Percentiles rank a stretch among this genome's conserved stretches.
These are phyloP conservation scores for Muntiacus reevesi DNA, from an alignment of 2,113 vertebrate species.

Conservation along the genomic window DNA sequence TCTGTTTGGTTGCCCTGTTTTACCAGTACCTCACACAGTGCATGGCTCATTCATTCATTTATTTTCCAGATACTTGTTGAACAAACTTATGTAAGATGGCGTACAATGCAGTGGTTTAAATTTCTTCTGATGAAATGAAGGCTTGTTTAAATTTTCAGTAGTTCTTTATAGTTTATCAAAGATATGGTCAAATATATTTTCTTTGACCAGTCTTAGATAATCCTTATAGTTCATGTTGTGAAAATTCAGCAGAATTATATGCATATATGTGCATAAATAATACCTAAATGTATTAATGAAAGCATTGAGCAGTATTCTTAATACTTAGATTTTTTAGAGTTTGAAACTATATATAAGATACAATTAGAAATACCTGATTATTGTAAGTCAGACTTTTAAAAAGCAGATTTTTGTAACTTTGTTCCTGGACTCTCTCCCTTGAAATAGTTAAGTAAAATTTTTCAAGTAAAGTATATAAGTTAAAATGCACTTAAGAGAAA, in stretches of 20 bases:
- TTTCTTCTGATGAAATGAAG: conserved; percentile 27
- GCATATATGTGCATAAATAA: neutral
- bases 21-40: neutral
- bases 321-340: neutral
- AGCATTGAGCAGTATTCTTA: neutral
- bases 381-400: neutral
- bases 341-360: neutral
- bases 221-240: neutral
- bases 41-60: neutral
- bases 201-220: neutral
- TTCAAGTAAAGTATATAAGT: neutral
- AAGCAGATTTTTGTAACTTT: conserved; percentile 19
- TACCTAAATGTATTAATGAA: neutral
- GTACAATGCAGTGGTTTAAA: neutral
- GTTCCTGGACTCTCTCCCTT: neutral
- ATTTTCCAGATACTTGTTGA: neutral
- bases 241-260: neutral
- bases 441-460: conserved; percentile 29
- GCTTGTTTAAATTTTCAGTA: neutral
- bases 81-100: neutral
- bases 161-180: neutral
- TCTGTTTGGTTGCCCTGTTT: neutral
- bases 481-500: conserved; percentile 17
- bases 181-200: neutral
- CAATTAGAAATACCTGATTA: neutral